These are phyloP conservation scores for Tychaedon coryphoeus DNA, from an alignment of 2,113 vertebrate species.

Conservation along the genomic window DNA sequence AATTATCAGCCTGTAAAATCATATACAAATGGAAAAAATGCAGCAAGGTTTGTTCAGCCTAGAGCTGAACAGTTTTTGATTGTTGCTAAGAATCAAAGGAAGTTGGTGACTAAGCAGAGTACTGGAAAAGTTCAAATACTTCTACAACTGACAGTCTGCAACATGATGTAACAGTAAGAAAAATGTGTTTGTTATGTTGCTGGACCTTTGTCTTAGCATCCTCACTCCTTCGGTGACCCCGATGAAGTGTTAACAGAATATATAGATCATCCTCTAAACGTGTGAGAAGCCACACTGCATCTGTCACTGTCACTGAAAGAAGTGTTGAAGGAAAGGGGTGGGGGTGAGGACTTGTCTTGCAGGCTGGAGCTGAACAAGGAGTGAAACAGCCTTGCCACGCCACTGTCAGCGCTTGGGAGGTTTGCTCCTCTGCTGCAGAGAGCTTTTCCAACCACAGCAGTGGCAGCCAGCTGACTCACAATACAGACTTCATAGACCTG, in stretches of 20 bases:
- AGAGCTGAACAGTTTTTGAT: background rate
- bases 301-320: background rate
- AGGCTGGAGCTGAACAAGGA: background rate
- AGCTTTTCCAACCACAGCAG: background rate
- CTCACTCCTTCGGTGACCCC: background rate
- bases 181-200: conserved; percentile 10
- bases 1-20: background rate
- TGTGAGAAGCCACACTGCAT: conserved; percentile 9
- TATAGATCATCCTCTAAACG: background rate
- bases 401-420: accelerated
- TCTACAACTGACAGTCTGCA: background rate
- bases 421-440: background rate
- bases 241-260: conserved; percentile 18
- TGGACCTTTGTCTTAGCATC: conserved; percentile 26
- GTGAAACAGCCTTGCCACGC: background rate
- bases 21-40: background rate
- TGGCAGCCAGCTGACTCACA: background rate
- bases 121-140: background rate
- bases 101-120: background rate
- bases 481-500: background rate
- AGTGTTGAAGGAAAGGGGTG: background rate
- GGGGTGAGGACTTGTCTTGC: background rate
- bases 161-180: background rate
- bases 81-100: background rate
- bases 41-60: background rate